Evolutionary conservation across 1,140 invertebrate genomes (phyloP).

Genomic region (Lamellibrachia luymesi): DNA sequence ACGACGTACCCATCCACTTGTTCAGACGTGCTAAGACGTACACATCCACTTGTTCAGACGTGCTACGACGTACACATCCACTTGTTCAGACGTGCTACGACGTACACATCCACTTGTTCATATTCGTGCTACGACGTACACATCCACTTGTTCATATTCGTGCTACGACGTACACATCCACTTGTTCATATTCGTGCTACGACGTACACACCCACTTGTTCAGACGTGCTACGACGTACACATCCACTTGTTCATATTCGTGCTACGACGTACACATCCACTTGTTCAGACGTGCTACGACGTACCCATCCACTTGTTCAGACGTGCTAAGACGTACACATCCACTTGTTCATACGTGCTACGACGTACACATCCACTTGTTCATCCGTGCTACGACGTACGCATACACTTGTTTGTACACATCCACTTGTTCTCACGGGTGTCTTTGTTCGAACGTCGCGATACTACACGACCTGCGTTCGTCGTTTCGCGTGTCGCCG

Average conservation of each 20-base stretch:
- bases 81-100: background rate
- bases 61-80: background rate
- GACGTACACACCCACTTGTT: background rate
- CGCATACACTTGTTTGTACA: background rate
- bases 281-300: background rate
- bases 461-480: background rate
- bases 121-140: background rate
- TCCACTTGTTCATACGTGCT: background rate
- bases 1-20: background rate
- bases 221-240: background rate
- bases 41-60: background rate
- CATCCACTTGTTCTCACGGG: background rate
- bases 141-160: background rate
- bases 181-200: background rate
- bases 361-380: background rate
- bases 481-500: background rate
- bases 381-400: background rate
- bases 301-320: background rate
- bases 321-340: background rate
- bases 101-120: background rate
- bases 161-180: background rate
- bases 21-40: background rate
- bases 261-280: background rate
- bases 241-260: background rate
- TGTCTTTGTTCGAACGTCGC: background rate